Percentiles rank a stretch among this genome's conserved stretches.
Conservation (phyloP, 2,797 vertebrate genomes). For the Staurois parvus region DNA sequence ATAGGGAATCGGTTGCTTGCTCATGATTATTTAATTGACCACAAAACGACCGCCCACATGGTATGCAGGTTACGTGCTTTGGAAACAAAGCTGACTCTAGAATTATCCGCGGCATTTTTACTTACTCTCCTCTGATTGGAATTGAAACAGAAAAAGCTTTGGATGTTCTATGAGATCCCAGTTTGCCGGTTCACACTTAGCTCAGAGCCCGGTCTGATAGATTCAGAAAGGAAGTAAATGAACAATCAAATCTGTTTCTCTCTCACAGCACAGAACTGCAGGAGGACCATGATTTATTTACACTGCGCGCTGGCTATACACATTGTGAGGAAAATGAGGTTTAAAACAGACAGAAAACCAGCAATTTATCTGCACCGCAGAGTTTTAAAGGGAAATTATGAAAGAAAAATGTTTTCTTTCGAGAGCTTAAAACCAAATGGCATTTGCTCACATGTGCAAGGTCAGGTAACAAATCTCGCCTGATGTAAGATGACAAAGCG, state of each 20-base stretch:
- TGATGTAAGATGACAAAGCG: too few relatives aligned
- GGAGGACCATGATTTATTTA: conserved; percentile 51
- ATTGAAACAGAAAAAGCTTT: neutral
- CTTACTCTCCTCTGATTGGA: neutral
- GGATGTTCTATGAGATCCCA: neutral
- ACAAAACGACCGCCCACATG: too few relatives aligned
- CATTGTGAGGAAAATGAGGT: conserved; percentile 29
- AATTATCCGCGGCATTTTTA: neutral
- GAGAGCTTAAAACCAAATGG: neutral
- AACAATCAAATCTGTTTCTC: conserved; percentile 51
- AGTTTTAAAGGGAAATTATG: conserved; percentile 31
- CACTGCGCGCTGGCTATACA: conserved; percentile 30
- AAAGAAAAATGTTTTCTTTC: conserved; percentile 16
- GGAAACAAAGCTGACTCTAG: neutral
- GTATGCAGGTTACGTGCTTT: neutral
- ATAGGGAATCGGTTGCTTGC: too few relatives aligned
- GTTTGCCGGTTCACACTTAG: conserved; percentile 33
- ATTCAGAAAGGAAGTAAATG: conserved; percentile 43
- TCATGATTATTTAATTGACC: too few relatives aligned
- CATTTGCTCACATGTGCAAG: neutral
- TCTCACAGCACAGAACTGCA: conserved; percentile 40
- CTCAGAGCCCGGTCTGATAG: conserved; percentile 33
- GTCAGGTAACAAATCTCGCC: too few relatives aligned
- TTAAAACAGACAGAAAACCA: conserved; percentile 37
- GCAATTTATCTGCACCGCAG: conserved; percentile 19